Evolutionary conservation across 1,140 invertebrate genomes (phyloP).

Genomic region (Drosophila novamexicana): DNA sequence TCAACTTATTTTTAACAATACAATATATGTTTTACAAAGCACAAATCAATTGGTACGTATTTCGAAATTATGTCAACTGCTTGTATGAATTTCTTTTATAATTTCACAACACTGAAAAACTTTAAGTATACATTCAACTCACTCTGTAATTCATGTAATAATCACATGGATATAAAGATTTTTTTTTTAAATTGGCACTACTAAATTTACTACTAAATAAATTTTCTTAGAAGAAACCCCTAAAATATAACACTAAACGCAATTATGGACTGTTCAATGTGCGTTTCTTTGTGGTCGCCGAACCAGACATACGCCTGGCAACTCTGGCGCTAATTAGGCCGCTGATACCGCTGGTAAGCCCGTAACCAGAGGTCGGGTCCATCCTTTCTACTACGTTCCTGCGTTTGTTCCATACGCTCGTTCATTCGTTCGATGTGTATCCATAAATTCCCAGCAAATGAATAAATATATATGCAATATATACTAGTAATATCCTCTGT

Average conservation of each 20-base stretch:
- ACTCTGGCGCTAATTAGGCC: slow-evolving; percentile 81
- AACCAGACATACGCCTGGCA: slow-evolving; percentile 78
- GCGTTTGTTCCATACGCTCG: slow-evolving; percentile 34
- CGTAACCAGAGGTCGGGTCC: slow-evolving; percentile 43
- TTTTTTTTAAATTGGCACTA: not conserved
- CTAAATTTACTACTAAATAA: slow-evolving; percentile 51
- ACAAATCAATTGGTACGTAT: slow-evolving; percentile 82
- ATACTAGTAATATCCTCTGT: slow-evolving; percentile 52
- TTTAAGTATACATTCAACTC: slow-evolving; percentile 17
- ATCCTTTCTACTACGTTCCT: slow-evolving; percentile 39
- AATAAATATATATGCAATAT: slow-evolving; percentile 13
- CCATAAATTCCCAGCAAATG: slow-evolving; percentile 46
- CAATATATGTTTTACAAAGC: slow-evolving; percentile 67
- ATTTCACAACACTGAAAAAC: slow-evolving; percentile 45
- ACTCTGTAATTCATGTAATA: slow-evolving; percentile 11
- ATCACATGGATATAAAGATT: slow-evolving; percentile 23
- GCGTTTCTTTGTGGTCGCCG: slow-evolving; percentile 82
- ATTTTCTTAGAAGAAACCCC: slow-evolving; percentile 78
- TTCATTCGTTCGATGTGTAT: slow-evolving; percentile 59
- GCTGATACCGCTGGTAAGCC: slow-evolving; percentile 82
- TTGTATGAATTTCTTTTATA: slow-evolving; percentile 53
- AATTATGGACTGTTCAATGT: slow-evolving; percentile 77
- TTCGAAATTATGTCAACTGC: slow-evolving; percentile 78
- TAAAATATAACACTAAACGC: slow-evolving; percentile 67
- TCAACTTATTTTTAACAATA: slow-evolving; percentile 38